Base-by-base conservation (phyloP, 2,888 invertebrate genomes). In the Sphaeridia pumilis region DNA sequence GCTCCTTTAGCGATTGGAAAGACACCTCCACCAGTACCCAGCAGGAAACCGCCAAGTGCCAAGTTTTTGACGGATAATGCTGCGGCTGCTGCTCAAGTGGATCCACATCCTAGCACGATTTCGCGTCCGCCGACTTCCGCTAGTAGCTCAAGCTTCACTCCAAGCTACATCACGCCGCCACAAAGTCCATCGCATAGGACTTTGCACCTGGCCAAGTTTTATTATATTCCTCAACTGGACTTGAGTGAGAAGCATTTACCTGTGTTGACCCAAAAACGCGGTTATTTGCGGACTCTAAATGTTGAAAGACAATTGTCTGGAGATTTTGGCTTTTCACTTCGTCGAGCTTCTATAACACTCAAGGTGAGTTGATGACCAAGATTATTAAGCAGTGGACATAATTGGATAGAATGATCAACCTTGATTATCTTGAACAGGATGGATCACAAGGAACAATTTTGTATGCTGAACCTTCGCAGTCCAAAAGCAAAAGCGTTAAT, bases 291-390 rank as follows among this genome's bases (percentile, higher is more conserved):
- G 27, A 63, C 54, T 20, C 54, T 61, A 50, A 41, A 52, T 5
- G 67, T 75, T 34, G 67, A 69, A 22, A 67, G 75, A 24, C 69
- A 69, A 41, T 87, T 89, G 0, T 77, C 87, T 52, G 87, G 87
- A 61, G 93, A 93, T 71, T 94, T 94, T 69, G 94, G 94, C 0
- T 93, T 94, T 68, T 92, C 90, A 58, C 74, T 94, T 59, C 79
- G 93, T 4, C 80, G 92, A 65, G 90, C 90, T 34, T 60, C 60
- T 27, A 46, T 59, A 2, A 83, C 87, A 70, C 80, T 89, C 44
- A 58, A 58, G 51, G 60, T 62, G 45, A 26, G 48, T 20, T 41
- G 17, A 12, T 17, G 21, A 12, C 17, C 21, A 41, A 12, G 41
- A 41, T 17, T 20, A 12, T 7, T 17, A 10, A 31, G 7, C 31